Percentiles rank a stretch among this genome's conserved stretches.
Evolutionary conservation across 2,888 invertebrate genomes (phyloP).

Genomic region (Sepioteuthis lessoniana): DNA sequence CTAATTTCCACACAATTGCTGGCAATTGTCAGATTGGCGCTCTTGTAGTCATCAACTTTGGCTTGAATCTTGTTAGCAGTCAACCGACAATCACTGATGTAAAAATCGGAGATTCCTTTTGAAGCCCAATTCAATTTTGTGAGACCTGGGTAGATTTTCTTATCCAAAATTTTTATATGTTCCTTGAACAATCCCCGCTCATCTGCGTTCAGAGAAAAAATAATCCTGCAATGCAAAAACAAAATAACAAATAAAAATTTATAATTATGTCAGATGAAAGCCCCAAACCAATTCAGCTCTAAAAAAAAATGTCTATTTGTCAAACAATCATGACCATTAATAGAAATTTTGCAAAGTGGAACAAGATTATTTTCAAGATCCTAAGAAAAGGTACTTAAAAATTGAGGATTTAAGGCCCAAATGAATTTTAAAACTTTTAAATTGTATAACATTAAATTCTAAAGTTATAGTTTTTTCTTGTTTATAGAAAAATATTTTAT

Average conservation of each 20-base stretch:
- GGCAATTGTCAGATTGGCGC: conserved; percentile 79
- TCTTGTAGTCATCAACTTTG: conserved; percentile 88
- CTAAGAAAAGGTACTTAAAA: too few relatives aligned
- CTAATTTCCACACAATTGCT: conserved; percentile 73
- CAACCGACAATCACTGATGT: conserved; percentile 73
- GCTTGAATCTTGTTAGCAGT: conserved; percentile 78
- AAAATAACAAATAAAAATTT: neutral
- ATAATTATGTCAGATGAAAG: neutral
- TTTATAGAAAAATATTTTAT: too few relatives aligned
- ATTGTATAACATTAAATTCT: too few relatives aligned
- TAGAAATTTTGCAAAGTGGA: too few relatives aligned
- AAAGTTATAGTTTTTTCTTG: too few relatives aligned
- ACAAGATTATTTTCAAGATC: too few relatives aligned
- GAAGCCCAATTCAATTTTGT: conserved; percentile 75
- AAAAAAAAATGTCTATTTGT: too few relatives aligned
- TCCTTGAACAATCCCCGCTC: conserved; percentile 87
- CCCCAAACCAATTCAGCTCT: neutral
- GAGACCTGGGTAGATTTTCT: conserved; percentile 76
- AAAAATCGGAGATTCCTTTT: conserved; percentile 74
- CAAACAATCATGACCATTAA: too few relatives aligned
- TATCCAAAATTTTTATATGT: conserved; percentile 79
- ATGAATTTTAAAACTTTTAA: too few relatives aligned
- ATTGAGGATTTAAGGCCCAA: too few relatives aligned
- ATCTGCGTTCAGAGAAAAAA: conserved; percentile 83
- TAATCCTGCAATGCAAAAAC: conserved; percentile 77